Evolutionary conservation across 2,888 invertebrate genomes (phyloP).

Genomic region (Idaea dimidiata): DNA sequence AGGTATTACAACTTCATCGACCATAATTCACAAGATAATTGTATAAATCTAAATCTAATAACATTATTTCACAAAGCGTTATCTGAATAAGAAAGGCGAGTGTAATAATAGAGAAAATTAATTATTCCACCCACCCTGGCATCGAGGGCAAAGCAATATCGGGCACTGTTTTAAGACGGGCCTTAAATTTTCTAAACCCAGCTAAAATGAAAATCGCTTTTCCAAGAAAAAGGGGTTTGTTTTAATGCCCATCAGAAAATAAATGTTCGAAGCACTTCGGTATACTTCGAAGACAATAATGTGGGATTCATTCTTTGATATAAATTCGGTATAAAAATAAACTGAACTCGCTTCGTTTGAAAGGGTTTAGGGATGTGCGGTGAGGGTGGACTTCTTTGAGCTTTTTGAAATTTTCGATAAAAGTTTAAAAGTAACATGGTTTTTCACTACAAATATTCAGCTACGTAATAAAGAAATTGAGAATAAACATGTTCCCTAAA

Average conservation of each 20-base stretch:
- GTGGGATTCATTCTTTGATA: conserved; percentile 76
- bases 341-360: conserved; percentile 34
- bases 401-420: conserved; percentile 2
- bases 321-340: conserved; percentile 79
- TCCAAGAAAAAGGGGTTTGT: conserved; percentile 78
- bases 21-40: background rate
- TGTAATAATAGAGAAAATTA: conserved; percentile 76
- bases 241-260: conserved; percentile 80
- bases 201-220: conserved; percentile 77
- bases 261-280: conserved; percentile 48
- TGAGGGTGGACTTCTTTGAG: conserved; percentile 16
- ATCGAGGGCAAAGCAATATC: conserved; percentile 52
- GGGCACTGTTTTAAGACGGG: conserved; percentile 58
- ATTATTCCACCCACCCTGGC: conserved; percentile 63
- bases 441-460: background rate
- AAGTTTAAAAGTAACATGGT: too few species aligned
- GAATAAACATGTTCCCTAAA: too few species aligned
- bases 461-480: background rate
- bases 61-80: conserved; percentile 55
- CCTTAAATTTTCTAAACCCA: conserved; percentile 78
- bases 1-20: background rate
- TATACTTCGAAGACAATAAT: conserved; percentile 67
- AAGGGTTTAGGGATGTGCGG: conserved; percentile 42
- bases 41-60: conserved; percentile 1
- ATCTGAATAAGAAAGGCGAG: conserved; percentile 61